Percentiles rank a stretch among this genome's conserved stretches.
Evolutionary conservation across 1,140 invertebrate genomes (phyloP).

Genomic region (Brachionus asplanchnoidis): DNA sequence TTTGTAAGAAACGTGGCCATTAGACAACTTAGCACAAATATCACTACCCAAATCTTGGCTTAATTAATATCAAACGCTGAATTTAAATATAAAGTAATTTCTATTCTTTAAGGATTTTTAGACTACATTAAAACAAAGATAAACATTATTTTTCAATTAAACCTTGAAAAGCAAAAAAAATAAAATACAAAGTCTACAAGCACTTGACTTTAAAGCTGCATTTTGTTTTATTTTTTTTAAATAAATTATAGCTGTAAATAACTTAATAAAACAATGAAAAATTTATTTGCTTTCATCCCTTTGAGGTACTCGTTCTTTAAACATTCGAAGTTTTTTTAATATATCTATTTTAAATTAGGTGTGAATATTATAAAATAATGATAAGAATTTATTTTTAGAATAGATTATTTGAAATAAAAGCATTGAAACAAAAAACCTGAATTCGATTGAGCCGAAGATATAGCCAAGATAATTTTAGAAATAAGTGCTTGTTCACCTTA

Average conservation of each 20-base stretch:
- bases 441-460: background rate
- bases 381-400: background rate
- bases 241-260: background rate
- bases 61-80: slow-evolving; percentile 6
- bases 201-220: background rate
- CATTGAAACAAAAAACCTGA: background rate
- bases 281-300: background rate
- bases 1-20: slow-evolving; percentile 15
- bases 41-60: background rate
- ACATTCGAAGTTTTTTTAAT: background rate
- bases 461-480: background rate
- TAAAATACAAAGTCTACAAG: background rate
- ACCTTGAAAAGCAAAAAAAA: background rate
- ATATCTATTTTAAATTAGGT: slow-evolving; percentile 5
- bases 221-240: background rate
- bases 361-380: background rate
- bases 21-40: background rate
- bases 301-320: background rate
- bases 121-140: background rate
- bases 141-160: slow-evolving; percentile 15
- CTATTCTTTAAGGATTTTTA: background rate
- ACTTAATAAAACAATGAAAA: background rate
- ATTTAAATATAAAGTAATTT: background rate
- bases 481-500: background rate
- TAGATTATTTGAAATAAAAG: background rate